Evolutionary conservation across 1,140 invertebrate genomes (phyloP), one percentile per base, ranked within the genome.

Genomic region (Trypoxylus dichotomus): DNA sequence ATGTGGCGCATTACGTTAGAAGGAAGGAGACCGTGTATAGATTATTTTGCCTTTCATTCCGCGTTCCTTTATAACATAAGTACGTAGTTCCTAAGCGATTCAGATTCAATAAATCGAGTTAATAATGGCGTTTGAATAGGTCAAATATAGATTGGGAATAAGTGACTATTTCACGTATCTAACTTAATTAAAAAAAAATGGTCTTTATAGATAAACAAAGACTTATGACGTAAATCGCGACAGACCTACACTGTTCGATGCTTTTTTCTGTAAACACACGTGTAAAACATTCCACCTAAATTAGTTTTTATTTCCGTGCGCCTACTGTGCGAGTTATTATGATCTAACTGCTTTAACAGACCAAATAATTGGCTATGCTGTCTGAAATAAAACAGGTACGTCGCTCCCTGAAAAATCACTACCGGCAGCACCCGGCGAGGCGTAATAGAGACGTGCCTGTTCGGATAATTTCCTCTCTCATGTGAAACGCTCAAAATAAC

Each of bases 351-450:
- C 24, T 68, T 24, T 68, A 68, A 27, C 60, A 68, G 60, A 68
- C 24, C 60, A 25, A 29, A 25, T 68, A 68, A 68, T 68, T 68
- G 60, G 60, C 60, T 68, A 68, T 29, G 60, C 7, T 29, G 24
- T 68, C 60, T 68, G 60, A 68, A 68, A 68, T 68, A 68, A 68
- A 68, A 68, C 60, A 68, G 60, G 60, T 68, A 68, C 60, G 21
- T 68, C 60, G 21, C 19, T 54, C n/a, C 47, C 2, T 68, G 60
- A 68, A 68, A 68, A 68, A 68, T 68, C 60, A 29, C 60, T 29
- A 68, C 60, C 60, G 60, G 27, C 60, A 68, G 60, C 24, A 29
- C 27, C 19, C 60, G 60, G 60, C 15, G 60, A 24, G 7, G 21
- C 60, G 60, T 68, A 25, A 27, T 29, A 24, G 24, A 68, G 27